A percentile compares a stretch with the other conserved stretches of the same genome.
Conservation (phyloP, 1,140 invertebrate species). For the Aporrectodea caliginosa region DNA sequence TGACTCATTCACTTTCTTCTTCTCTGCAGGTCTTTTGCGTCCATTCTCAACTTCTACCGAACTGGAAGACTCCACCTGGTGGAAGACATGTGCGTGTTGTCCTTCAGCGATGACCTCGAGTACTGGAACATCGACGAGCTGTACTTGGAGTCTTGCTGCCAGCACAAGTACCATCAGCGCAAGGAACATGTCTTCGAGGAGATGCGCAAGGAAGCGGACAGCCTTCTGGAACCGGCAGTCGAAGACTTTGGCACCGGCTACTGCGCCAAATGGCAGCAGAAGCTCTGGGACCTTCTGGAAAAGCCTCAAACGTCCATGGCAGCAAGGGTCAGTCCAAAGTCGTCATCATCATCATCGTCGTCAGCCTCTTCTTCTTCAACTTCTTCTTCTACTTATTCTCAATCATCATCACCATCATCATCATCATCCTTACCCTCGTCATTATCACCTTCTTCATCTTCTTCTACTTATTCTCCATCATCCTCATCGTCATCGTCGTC, state of each 20-base stretch:
- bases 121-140: slow-evolving; percentile 98
- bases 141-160: slow-evolving; percentile 95
- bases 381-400: too few species aligned
- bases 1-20: too few species aligned
- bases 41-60: slow-evolving; percentile 95
- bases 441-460: too few species aligned
- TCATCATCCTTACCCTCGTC: too few species aligned
- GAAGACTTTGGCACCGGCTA: slow-evolving; percentile 93
- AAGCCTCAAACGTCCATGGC: slow-evolving; percentile 95
- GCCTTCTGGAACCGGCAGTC: slow-evolving; percentile 79
- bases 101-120: slow-evolving; percentile 95
- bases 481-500: neutral
- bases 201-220: slow-evolving; percentile 96
- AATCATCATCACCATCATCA: too few species aligned
- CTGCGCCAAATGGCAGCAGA: slow-evolving; percentile 92
- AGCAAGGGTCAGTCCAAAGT: slow-evolving; percentile 88
- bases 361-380: too few species aligned
- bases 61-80: slow-evolving; percentile 95
- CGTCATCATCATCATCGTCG: too few species aligned
- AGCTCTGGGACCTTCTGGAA: slow-evolving; percentile 95
- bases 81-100: slow-evolving; percentile 97
- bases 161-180: slow-evolving; percentile 96
- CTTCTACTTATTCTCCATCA: too few species aligned
- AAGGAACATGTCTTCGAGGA: slow-evolving; percentile 98
- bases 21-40: slow-evolving; percentile 97